Evolutionary conservation across 2,113 vertebrate species (phyloP), one percentile per base, ranked within the genome.

Genomic region (Potamarius usumacintae): DNA sequence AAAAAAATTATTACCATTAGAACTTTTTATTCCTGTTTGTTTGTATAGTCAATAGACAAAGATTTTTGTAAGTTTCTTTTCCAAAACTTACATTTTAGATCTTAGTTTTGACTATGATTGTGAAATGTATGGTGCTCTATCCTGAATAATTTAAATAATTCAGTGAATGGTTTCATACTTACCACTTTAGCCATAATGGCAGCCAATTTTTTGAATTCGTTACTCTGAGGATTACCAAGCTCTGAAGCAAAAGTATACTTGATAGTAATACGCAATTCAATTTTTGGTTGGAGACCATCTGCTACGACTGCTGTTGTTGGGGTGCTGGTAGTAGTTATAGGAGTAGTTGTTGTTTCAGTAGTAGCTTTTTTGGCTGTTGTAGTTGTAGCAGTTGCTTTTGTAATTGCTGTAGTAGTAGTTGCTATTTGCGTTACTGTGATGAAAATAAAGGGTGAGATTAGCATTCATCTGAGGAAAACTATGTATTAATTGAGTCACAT

Each of bases 181-280:
- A 90, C 90, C 71, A 53, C 20, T 27, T 0, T 3, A 34, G 12
- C 5, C 30, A 90, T 7, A 8, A 7, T 7, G 5, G 0, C 1
- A n/a, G 83, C 80, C 22, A 89, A 63, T 7, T 0, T 1, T 18
- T n/a, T 60, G 62, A 82, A 90, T 14, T 81, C 80, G 0, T 8
- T 14, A 76, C 62, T 77, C 0, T 34, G 4, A 0, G 18, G 2
- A 77, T 89, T 1, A 55, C 0, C 22, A 10, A 86, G 50, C 0
- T 6, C 50, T 22, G 2, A 0, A 63, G 22, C 12, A 84, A 20
- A 90, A 0, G 52, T 0, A 55, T 20, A 0, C 30, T 50, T 3
- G n/a, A 90, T 11, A n/a, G 55, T 74, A 77, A 82, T 7, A 53
- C 11, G 15, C 2, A 90, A 2, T 1, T 20, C 34, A 71, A 90